Base-by-base conservation (phyloP, 2,888 invertebrate species). In the Eurois occulta region DNA sequence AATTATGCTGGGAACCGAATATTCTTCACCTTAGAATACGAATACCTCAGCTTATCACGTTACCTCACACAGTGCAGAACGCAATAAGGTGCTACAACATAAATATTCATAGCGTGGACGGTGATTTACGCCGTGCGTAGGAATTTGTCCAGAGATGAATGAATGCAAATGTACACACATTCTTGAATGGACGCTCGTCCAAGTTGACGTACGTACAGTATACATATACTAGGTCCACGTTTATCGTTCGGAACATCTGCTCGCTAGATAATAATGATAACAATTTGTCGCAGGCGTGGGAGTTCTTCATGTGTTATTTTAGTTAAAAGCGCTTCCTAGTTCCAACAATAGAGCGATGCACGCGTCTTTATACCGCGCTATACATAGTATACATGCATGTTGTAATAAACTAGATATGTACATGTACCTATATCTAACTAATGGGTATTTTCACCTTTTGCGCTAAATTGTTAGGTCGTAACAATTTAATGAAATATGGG, bases 261-360 rank as follows among this genome's bases (percentile, higher is more conserved):
- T 86, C 62, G 60, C 72, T 85, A 80, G 81, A 79, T 85, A 80
- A 78, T 79, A 81, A 81, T 86, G 81, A 84, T 81, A 84, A 86
- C 77, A 77, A 77, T 77, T 83, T 78, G 85, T 79, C 81, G 71
- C 85, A 84, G 80, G 91, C 87, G 91, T 91, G 91, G 91, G 92
- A 91, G 89, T 86, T 72, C 80, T 72, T 78, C 86, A 82, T 82
- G 74, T 91, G 89, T 89, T 91, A 90, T 90, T 91, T 90, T 88
- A 90, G 90, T 87, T 92, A 90, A 91, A 90, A 92, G 91, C 89
- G 85, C 86, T 91, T 90, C 86, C 88, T 86, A 86, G 86, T 88
- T 86, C 84, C 83, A 86, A 88, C 89, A 88, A 88, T 89, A 88
- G 80, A 86, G 74, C 62, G 78, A 76, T 80, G 77, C 87, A 86